Base-by-base conservation (phyloP, 1,140 invertebrate species). In the Drosophila bifasciata region DNA sequence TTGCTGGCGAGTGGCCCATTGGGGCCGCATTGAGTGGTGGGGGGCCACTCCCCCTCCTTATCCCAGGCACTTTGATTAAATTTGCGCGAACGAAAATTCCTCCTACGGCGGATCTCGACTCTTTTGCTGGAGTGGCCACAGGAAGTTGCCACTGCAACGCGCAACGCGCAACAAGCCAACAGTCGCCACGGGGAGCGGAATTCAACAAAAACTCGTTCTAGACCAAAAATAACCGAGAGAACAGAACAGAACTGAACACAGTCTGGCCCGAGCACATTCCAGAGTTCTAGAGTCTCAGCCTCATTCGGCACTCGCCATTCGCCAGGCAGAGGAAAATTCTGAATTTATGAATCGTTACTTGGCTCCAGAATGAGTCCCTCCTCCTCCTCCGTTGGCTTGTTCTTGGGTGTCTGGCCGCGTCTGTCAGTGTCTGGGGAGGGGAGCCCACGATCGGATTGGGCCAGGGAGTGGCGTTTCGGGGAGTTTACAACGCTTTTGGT, bases 401-500 rank as follows among this genome's bases (percentile, higher is more conserved):
- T 46, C 59, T 74, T 74, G 48, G 46, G 70, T 55, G 59, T 74
- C 60, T 74, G 71, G 44, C 50, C 39, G 40, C 51, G 70, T 53
- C 23, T 74, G 71, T 44, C 50, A 39, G 40, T 62, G 70, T 53
- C 23, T 32, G 28, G 28, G n/a, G 7, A 23, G 28, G 28, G n/a
- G 7, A 23, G 66, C 68, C 55, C 61, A 70, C 48, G 55, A 70
- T 71, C 43, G 68, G 25, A 16, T 53, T 0, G 23, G 23, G 23
- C n/a, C n/a, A n/a, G n/a, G 15, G 17, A 15, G 25, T 46, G 56
- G 70, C 55, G 70, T 79, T 80, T 86, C 61, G 64, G 81, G 81
- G 81, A 81, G 81, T 88, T 88, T 81, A 85, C 81, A 85, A 88
- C 81, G 83, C 81, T 85, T 85, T 68, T 85, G 81, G 81, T 88